Evolutionary conservation across 2,888 invertebrate species (phyloP), one percentile per base, ranked within the genome.

Genomic region (Andrena fulva): DNA sequence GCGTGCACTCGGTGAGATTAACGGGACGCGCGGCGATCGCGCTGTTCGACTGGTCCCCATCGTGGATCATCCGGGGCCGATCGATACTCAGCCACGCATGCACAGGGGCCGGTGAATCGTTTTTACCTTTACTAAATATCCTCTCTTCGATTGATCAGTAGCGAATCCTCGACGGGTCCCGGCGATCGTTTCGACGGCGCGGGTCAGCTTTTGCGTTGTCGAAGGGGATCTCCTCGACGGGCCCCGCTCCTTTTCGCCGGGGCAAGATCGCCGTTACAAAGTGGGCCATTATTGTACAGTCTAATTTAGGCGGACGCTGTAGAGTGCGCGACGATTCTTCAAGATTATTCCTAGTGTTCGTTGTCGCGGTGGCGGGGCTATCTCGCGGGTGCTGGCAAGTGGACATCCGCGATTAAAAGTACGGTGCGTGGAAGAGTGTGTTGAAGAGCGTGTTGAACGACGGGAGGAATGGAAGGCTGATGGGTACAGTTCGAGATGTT

Each of bases 251-350:
- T 3, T 59, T 59, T 50, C 63, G 35, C 12, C 62, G 64, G 8
- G 42, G 24, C 27, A 67, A 59, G 73, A 72, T 81, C 70, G 62
- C 74, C 78, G 78, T 82, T 85, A 77, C 52, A 80, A 77, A 76
- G 86, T 87, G 86, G 86, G 86, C 86, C 86, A 87, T 80, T 82
- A 87, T 64, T 87, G 88, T 87, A 87, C 76, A 85, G 82, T 75
- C 48, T 85, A 82, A 82, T 76, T 77, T 82, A 80, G 29, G 29
- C 35, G 84, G 54, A 83, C 79, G 66, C 76, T 79, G 24, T 52
- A 76, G 24, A 54, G 83, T 72, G 83, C 71, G 60, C n/a, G 62
- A 31, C 27, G 48, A 42, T 56, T 83, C 71, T 82, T 75, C 50
- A 52, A 59, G 52, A 76, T 72, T 69, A 77, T 42, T 52, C 50